Conservation (phyloP, 1,140 invertebrate species). For the Drosophila varians region DNA sequence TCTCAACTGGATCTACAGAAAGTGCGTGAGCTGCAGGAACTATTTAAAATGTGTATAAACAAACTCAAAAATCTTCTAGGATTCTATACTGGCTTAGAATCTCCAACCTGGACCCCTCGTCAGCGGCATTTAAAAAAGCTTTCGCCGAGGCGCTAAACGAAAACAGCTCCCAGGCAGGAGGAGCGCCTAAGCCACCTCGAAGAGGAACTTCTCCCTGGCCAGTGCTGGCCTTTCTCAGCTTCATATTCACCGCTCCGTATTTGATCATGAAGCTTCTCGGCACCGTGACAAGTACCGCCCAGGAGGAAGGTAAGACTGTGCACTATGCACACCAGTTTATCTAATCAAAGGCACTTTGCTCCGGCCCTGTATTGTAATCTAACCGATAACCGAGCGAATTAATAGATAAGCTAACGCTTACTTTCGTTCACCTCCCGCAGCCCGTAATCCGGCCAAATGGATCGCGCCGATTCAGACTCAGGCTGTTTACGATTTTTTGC, state of each 20-base stretch:
- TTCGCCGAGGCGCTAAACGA: slow-evolving; percentile 84
- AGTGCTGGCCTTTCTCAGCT: slow-evolving; percentile 91
- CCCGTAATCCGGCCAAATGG: slow-evolving; percentile 88
- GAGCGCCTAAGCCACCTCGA: slow-evolving; percentile 41
- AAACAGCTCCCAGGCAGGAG: slow-evolving; percentile 54
- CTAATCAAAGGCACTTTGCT: slow-evolving; percentile 70
- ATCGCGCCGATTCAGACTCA: slow-evolving; percentile 89
- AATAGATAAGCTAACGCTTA: slow-evolving; percentile 53
- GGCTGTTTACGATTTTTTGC: slow-evolving; percentile 91
- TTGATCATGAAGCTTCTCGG: slow-evolving; percentile 94
- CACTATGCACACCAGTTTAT: slow-evolving; percentile 69
- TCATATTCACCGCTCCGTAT: slow-evolving; percentile 95
- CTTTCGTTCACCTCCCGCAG: slow-evolving; percentile 75
- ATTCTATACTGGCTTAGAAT: slow-evolving; percentile 73
- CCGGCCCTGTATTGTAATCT: slow-evolving; percentile 47
- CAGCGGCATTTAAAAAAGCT: slow-evolving; percentile 86
- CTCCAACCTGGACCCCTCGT: slow-evolving; percentile 76
- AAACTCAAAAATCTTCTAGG: slow-evolving; percentile 24
- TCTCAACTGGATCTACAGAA: slow-evolving; percentile 91
- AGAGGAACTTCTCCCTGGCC: slow-evolving; percentile 87
- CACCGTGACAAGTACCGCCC: slow-evolving; percentile 85
- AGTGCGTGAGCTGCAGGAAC: slow-evolving; percentile 72
- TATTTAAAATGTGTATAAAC: neutral
- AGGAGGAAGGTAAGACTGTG: slow-evolving; percentile 84
- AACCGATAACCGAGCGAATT: slow-evolving; percentile 33